Evolutionary conservation across 2,797 vertebrate species (phyloP).

Genomic region (Avahi laniger): DNA sequence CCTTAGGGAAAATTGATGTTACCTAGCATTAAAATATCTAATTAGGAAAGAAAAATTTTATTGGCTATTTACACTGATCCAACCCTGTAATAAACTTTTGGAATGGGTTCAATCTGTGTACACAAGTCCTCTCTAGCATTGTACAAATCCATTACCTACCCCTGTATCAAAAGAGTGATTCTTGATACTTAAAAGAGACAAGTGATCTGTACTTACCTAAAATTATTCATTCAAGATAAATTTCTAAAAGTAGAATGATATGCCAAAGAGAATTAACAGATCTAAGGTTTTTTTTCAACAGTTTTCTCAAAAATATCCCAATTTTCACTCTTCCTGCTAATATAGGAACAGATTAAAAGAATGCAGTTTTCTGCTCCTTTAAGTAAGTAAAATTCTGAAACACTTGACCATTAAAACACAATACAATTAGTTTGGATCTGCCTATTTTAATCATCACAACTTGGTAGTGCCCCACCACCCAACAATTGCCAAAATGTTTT

Average conservation of each 20-base stretch:
- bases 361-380: neutral
- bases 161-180: neutral
- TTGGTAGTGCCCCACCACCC: neutral
- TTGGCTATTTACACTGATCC: neutral
- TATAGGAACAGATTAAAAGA: neutral
- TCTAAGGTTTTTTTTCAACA: neutral
- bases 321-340: neutral
- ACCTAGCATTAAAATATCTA: neutral
- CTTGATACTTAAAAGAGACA: neutral
- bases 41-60: neutral
- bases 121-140: neutral
- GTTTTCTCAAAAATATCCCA: neutral
- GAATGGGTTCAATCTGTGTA: neutral
- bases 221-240: neutral
- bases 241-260: neutral
- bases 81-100: neutral
- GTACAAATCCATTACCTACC: neutral
- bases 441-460: neutral
- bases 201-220: neutral
- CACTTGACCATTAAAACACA: neutral
- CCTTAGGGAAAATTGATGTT: neutral
- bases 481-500: neutral
- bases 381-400: neutral
- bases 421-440: neutral
- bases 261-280: neutral